Base-by-base conservation (phyloP, 2,113 vertebrate species). In the Eublepharis macularius region DNA sequence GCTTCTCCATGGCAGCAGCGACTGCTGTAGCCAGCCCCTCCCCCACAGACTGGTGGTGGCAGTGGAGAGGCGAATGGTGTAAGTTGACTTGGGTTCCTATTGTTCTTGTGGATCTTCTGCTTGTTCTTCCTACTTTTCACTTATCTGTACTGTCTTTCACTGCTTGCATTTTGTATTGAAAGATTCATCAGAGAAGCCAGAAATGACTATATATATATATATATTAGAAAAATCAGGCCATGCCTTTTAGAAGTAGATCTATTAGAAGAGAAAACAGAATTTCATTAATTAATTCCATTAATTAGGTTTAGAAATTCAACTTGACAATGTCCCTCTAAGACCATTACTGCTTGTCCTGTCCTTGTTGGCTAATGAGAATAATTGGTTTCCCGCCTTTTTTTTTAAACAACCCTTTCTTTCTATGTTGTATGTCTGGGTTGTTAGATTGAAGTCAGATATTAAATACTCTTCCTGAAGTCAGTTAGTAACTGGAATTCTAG, bases 261-360 rank as follows among this genome's bases (percentile, higher is more conserved):
- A 57, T 89, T 80, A 51, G 34, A 83, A 81, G 2, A 57, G 76
- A 72, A 70, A 16, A 81, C 1, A 0, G n/a, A 54, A 4, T 83
- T 88, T 85, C 80, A 87, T 4, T n/a, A n/a, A n/a, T 54, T 32
- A 57, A 4, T 83, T 88, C 84, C 81, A 87, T 5, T 84, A 79
- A 11, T n/a, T 83, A 9, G 26, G 60, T 92, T 90, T 72, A 86
- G 57, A 90, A 92, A 92, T 86, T n/a, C 41, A 80, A 54, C 86
- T 86, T 90, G 84, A 89, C 81, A 75, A n/a, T 19, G 24, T 92
- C 72, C 6, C 26, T 92, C 91, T 88, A 90, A 87, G 85, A 19
- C 1, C 77, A 83, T 79, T 88, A 79, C 47, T 81, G 57, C 84
- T 68, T 85, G 17, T 88, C 92, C 72, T 86, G 81, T 89, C 77